Conservation (phyloP, 1,140 invertebrate species). For the Drepana arcuata region DNA sequence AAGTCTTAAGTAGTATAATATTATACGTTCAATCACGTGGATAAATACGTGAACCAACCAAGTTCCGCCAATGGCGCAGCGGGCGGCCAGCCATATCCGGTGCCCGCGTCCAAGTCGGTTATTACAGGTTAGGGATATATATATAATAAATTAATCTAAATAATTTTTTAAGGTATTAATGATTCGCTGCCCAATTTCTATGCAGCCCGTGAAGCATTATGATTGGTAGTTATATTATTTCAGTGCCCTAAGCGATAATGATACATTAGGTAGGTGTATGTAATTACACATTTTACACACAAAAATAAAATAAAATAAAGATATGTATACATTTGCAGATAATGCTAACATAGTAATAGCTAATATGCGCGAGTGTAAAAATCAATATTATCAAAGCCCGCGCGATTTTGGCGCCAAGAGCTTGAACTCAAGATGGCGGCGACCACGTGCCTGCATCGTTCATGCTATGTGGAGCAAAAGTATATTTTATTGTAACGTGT, state of each 20-base stretch:
- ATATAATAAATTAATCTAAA: no score
- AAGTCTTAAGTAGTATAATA: background rate
- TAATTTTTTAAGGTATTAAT: no score
- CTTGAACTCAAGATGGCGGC: constrained; percentile 34
- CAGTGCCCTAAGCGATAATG: no score
- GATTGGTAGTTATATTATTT: no score
- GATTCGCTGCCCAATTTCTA: no score
- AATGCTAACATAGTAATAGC: background rate
- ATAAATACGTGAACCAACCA: no score
- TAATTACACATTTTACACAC: background rate
- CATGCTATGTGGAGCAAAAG: background rate
- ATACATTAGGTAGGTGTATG: background rate
- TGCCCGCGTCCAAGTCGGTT: no score
- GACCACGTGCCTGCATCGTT: constrained; percentile 34
- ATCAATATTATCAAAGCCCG: background rate
- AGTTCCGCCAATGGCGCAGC: no score
- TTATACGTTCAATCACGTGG: background rate
- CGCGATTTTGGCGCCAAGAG: constrained; percentile 38
- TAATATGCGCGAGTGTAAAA: background rate
- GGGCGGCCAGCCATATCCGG: no score
- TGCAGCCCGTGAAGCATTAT: no score
- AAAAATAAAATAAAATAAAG: background rate
- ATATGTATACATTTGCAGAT: background rate
- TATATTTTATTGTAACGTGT: background rate
- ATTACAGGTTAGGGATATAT: no score